A percentile compares a stretch with the other conserved stretches of the same genome.
Evolutionary conservation across 92 coral and sea anemone species (phyloP).

Genomic region (Diadumene lineata): DNA sequence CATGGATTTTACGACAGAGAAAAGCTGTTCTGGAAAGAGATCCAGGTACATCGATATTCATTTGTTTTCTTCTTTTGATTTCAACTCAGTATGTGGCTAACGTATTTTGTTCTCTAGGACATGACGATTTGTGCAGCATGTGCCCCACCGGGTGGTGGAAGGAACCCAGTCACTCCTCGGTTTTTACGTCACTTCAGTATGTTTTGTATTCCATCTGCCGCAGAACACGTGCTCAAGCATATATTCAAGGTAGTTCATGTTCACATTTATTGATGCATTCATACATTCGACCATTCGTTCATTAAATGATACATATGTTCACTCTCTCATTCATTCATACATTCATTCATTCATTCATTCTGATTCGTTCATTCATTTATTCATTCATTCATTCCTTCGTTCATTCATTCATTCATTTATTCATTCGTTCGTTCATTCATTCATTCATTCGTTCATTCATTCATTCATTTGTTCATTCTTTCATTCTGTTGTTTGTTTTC

Average conservation of each 20-base stretch:
- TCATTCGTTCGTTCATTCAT: no score
- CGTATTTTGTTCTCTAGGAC: slow-evolving; percentile 54
- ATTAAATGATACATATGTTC: no score
- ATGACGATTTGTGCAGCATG: slow-evolving; percentile 99
- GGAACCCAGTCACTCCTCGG: slow-evolving; percentile 98
- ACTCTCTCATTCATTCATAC: no score
- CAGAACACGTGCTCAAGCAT: slow-evolving; percentile 92
- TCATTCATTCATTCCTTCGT: not conserved
- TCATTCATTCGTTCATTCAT: no score
- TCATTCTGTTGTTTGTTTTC: not conserved
- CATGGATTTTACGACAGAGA: slow-evolving; percentile 94
- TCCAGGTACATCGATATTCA: slow-evolving; percentile 52
- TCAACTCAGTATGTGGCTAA: not conserved
- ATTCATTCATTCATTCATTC: no score
- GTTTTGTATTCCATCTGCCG: slow-evolving; percentile 95
- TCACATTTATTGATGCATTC: not conserved
- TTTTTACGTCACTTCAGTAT: slow-evolving; percentile 96
- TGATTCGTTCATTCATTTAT: not conserved
- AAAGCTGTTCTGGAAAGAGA: slow-evolving; percentile 97
- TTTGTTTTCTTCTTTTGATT: not conserved
- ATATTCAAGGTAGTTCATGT: slow-evolving; percentile 82
- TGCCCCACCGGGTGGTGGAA: slow-evolving; percentile 99
- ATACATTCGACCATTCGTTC: not conserved
- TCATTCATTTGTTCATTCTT: not conserved
- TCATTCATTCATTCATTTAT: not conserved